Conservation (phyloP, 2,113 vertebrate genomes). For the Myrmophylax atrothorax region DNA sequence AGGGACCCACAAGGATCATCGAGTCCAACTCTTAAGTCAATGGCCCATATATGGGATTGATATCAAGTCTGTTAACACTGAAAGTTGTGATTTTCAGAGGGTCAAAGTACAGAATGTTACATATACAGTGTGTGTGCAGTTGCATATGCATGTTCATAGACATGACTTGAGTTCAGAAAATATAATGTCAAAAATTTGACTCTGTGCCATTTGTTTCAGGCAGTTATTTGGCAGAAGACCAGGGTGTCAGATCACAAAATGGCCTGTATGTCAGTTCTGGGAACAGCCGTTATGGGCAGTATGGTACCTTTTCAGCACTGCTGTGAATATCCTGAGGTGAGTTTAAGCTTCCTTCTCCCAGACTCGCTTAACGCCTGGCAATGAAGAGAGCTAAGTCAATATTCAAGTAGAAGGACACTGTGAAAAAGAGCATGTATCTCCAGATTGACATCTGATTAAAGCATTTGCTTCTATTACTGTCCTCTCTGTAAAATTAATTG, state of each 20-base stretch:
- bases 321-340: constrained; percentile 88
- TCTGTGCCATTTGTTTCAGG: constrained; percentile 83
- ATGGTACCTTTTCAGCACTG: constrained; percentile 85
- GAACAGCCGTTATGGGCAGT: constrained; percentile 80
- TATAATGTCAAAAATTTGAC: constrained; percentile 77
- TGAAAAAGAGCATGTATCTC: neutral
- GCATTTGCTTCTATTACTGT: neutral
- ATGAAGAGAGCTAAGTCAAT: neutral
- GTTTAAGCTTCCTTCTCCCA: constrained; percentile 27
- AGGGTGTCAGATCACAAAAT: constrained; percentile 87
- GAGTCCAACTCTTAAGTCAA: no score
- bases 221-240: constrained; percentile 92
- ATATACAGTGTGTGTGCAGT: constrained; percentile 51
- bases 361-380: neutral
- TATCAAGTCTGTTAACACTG: neutral
- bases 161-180: constrained; percentile 65
- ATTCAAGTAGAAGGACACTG: neutral
- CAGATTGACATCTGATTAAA: neutral
- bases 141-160: constrained; percentile 63
- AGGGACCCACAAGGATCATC: no score
- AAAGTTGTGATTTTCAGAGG: constrained; percentile 42
- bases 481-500: constrained; percentile 50
- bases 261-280: constrained; percentile 90
- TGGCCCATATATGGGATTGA: no score
- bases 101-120: constrained; percentile 69